Base-by-base conservation (phyloP, 1,140 invertebrate species). In the Apocrypta bakeri region DNA sequence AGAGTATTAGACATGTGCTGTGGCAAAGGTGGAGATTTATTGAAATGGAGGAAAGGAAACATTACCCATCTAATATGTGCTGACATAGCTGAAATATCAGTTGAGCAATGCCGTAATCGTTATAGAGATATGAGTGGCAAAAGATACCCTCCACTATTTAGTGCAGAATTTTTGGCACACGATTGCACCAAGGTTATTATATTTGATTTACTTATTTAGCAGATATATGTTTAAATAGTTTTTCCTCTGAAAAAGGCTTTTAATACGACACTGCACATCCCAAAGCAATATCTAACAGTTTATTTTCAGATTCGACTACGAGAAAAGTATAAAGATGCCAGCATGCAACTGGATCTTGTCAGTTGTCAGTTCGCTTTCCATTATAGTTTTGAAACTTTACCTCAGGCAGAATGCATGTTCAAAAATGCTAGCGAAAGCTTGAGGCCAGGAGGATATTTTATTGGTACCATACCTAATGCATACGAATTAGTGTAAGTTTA, bases 361-460 rank as follows among this genome's bases (percentile, higher is more conserved):
- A 99, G 97, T 87, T 99, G 98, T 90, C 99, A 99, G 91, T 99
- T 99, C 94, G 96, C 98, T 27, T 96, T 99, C 87, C 97, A 98
- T 91, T 99, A 99, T 87, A 96, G 96, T 87, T 99, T 99, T 93
- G 98, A 99, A 91, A 97, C 96, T 76, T 91, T 98, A 79, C 88
- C 92, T n/a, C 98, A 99, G 93, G 98, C 98, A 1, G 95, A 98
- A 88, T 95, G 95, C 87, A 98, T 99, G 97, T 91, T 99, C 0
- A 94, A 94, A 82, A 99, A 99, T 94, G 97, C 97, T 7, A 95
- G 97, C 25, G 97, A 99, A 90, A 96, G 95, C 89, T 92, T 99
- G 6, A 94, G 94, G 85, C 94, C 95, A 0, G 98, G 97, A 73
- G 98, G 99, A 9, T 98, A 95, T 90, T 99, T 99, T 89, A 98